Percentiles rank a stretch among this genome's conserved stretches.
These are phyloP conservation scores for Fissipunctia ypsillon DNA, from an alignment of 2,888 invertebrate species.

Conservation along the genomic window DNA sequence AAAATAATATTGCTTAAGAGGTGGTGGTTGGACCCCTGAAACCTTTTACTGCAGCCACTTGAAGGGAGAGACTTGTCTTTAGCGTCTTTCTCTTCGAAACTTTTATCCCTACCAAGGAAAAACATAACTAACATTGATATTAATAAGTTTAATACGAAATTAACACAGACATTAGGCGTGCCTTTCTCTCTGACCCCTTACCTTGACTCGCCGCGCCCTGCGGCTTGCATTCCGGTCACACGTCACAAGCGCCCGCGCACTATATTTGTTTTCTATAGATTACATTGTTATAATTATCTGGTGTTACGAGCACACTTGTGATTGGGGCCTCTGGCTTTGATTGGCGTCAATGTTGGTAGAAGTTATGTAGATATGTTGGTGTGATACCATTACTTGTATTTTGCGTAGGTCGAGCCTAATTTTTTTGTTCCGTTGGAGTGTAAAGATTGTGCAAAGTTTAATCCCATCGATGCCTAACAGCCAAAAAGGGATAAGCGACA, in stretches of 20 bases:
- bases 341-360: conserved; percentile 26
- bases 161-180: conserved; percentile 82
- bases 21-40: no score
- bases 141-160: conserved; percentile 75
- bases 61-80: not conserved
- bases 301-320: conserved; percentile 62
- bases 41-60: not conserved
- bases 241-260: conserved; percentile 77
- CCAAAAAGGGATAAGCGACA: no score
- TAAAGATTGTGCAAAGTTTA: no score
- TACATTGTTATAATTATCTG: conserved; percentile 71
- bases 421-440: not conserved
- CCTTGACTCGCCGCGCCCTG: conserved; percentile 89
- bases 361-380: conserved; percentile 22
- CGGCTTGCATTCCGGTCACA: conserved; percentile 82
- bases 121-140: conserved; percentile 12
- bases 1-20: no score
- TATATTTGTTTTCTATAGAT: conserved; percentile 69
- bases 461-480: no score
- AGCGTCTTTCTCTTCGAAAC: not conserved
- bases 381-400: conserved; percentile 1
- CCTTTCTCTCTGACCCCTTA: conserved; percentile 89
- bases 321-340: conserved; percentile 53
- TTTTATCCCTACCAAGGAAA: not conserved
- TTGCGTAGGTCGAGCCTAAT: not conserved